Conservation (phyloP, 2,113 vertebrate genomes). For the Poecile atricapillus region DNA sequence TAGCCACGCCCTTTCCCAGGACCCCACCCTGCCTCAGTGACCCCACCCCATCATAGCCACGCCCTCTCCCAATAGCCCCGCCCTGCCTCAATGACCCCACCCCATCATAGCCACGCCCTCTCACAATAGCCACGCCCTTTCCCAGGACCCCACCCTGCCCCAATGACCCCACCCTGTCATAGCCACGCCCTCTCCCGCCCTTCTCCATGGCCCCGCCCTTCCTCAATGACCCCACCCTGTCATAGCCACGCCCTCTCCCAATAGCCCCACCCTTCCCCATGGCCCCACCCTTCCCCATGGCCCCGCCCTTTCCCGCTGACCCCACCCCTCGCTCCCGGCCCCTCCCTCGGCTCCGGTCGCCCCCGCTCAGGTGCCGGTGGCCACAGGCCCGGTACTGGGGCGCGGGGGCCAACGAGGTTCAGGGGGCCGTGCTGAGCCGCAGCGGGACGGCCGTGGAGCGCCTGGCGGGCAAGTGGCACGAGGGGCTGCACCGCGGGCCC, state of each 20-base stretch:
- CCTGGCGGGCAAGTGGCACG: slow-evolving; percentile 89
- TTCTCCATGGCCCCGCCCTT: too few relatives aligned
- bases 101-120: neutral
- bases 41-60: too few relatives aligned
- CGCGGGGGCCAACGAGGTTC: slow-evolving; percentile 83
- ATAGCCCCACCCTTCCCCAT: neutral
- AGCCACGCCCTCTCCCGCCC: too few relatives aligned
- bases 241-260: neutral
- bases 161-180: too few relatives aligned
- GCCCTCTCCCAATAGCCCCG: too few relatives aligned
- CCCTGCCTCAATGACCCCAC: too few relatives aligned
- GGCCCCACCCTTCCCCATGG: too few relatives aligned
- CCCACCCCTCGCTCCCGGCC: too few relatives aligned
- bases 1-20: neutral
- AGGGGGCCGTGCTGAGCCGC: slow-evolving; percentile 82
- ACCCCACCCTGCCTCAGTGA: too few relatives aligned
- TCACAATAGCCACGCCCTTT: neutral
- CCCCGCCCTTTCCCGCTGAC: neutral
- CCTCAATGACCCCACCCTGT: too few relatives aligned
- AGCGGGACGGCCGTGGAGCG: slow-evolving; percentile 84
- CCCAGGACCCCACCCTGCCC: too few relatives aligned
- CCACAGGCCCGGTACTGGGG: slow-evolving; percentile 85
- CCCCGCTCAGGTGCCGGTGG: neutral
- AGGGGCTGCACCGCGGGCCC: slow-evolving; percentile 87
- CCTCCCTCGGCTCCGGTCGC: too few relatives aligned